Conservation (phyloP, 1,140 invertebrate genomes). For the Theocolax elegans region DNA sequence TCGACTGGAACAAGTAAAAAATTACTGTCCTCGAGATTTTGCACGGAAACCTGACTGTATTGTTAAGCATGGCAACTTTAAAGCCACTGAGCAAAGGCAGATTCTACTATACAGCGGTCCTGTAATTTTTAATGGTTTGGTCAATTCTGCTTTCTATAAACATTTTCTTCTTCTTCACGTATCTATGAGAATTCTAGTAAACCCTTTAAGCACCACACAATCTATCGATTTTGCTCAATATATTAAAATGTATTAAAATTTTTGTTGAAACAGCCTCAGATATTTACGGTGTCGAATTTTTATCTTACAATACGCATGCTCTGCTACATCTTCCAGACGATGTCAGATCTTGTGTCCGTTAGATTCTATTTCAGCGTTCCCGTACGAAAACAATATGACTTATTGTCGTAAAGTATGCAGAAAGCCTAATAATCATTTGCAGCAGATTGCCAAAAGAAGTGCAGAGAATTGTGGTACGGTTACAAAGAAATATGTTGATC, state of each 20-base stretch:
- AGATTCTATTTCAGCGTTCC: constrained; percentile 39
- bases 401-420: constrained; percentile 24
- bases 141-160: constrained; percentile 12
- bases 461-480: constrained; percentile 15
- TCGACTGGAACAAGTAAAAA: constrained; percentile 20
- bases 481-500: not conserved
- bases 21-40: constrained; percentile 37
- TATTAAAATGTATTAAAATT: constrained; percentile 2
- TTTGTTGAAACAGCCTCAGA: not conserved
- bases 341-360: constrained; percentile 37
- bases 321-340: constrained; percentile 36
- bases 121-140: constrained; percentile 17
- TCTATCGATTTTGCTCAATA: constrained; percentile 32
- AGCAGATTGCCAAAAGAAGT: constrained; percentile 43
- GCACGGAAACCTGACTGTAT: constrained; percentile 20
- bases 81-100: constrained; percentile 40
- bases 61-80: constrained; percentile 12
- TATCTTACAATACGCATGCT: not conserved
- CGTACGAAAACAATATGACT: constrained; percentile 40
- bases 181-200: constrained; percentile 21
- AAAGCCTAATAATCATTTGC: constrained; percentile 41
- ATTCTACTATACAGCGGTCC: constrained; percentile 36
- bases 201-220: not conserved
- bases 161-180: constrained; percentile 35
- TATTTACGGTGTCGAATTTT: not conserved